Base-by-base conservation (phyloP, 2,113 vertebrate species). In the Oreochromis aureus region DNA sequence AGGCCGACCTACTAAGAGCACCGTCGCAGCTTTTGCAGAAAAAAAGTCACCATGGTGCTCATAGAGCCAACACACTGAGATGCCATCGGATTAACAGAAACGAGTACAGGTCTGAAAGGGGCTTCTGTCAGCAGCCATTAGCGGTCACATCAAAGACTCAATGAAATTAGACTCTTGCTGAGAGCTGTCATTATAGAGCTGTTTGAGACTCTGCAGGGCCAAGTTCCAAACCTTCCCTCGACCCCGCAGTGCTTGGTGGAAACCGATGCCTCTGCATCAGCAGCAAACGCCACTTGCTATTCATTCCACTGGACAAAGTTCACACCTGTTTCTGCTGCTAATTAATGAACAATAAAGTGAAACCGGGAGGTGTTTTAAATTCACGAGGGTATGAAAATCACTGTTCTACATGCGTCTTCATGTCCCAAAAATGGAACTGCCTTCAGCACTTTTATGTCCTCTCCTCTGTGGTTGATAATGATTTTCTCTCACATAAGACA, bases 51-150 rank as follows among this genome's bases (percentile, higher is more conserved):
- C 3, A 3, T 78, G 73, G 48, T 78, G 10, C 27, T 32, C 73
- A 78, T 12, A 34, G 6, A 78, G 46, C 46, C 46, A 53, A 34
- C 46, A 78, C 73, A 34, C 27, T 53, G 16, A 78, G 71, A 51
- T 78, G 44, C 44, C 71, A 78, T 32, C 2, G 3, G 46, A 78
- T 78, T 53, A 78, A 78, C 18, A n/a, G 41, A 73, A 73, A 48
- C 15, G 22, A 73, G 46, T 53, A n/a, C 46, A 34, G 46, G 46
- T 34, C 24, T 51, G 27, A 51, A 78, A 30, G 27, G 10, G 71
- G 44, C 44, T 78, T 51, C 95, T 94, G 93, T 96, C 94, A 95
- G 90, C 84, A 88, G 93, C 93, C 87, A 96, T 96, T 95, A 96
- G 87, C 48, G 87, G 91, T 89, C 89, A 94, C 93, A 95, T 96